Base-by-base conservation (phyloP, 2,888 invertebrate genomes). In the Tetheella fluctuosa region DNA sequence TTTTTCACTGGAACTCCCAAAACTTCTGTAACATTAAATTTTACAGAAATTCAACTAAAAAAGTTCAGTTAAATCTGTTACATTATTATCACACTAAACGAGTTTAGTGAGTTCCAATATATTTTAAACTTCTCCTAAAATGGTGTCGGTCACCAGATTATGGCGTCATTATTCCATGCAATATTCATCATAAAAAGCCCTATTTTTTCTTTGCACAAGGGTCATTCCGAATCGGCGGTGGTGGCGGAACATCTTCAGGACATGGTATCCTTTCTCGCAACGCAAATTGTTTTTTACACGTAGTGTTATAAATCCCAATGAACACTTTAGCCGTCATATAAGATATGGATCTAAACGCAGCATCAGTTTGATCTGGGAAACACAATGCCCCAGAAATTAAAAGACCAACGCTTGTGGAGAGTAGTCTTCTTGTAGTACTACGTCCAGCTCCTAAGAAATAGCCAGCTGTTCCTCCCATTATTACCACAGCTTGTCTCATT, bases 291-390 rank as follows among this genome's bases (percentile, higher is more conserved):
- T 77, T 78, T 0, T 65, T 62, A 54, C 83, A 86, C 1, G 64
- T 37, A 0, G 15, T 17, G 42, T 87, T 88, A 12, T 81, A 84
- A 0, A 81, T 0, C 0, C 20, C 20, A 0, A 86, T 10, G 0
- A 65, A 57, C 0, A 62, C 0, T 23, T 83, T 84, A 0, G 73
- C 81, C 0, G 71, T 15, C 0, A 64, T 54, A 23, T 73, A 83
- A 0, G 77, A 58, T 0, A 75, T 60, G 0, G 67, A 63, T 61
- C 88, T 76, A 25, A 91, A 81, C 0, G 66, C 57, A 1, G 78
- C 73, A 54, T 91, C 90, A 0, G 88, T 87, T 62, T 87, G 85
- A n/a, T 84, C 78, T 0, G 89, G 89, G 28, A 87, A 88, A 64
- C 85, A 84, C 0, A 88, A 28, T 0, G 85, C 79, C 0, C 89